phyloP scores from a whole-genome alignment of 2,888 invertebrate species.

The Synanthedon myopaeformis region DNA sequence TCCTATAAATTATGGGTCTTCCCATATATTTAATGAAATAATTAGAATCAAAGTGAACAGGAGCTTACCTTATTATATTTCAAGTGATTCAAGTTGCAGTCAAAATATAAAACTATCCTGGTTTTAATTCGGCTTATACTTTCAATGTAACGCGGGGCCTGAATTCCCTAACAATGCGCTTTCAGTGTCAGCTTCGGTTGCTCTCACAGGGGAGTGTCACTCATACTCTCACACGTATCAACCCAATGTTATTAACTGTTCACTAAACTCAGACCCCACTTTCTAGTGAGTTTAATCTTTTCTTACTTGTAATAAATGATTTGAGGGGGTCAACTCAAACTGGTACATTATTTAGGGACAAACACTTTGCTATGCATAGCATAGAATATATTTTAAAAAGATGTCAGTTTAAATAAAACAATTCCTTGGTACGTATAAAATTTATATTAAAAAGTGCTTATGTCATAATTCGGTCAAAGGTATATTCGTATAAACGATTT shows the following conservation, averaged over 20 bases:
- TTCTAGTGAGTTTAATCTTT: conserved; percentile 13
- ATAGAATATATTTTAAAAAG: conserved; percentile 32
- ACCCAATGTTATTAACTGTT: conserved; percentile 47
- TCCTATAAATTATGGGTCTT: no score
- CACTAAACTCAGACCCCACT: conserved; percentile 33
- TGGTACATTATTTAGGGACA: conserved; percentile 29
- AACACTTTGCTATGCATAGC: conserved; percentile 52
- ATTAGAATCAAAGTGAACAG: no score
- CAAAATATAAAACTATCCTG: no score
- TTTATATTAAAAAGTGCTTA: no score
- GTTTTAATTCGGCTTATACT: no score
- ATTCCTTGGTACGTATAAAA: no score
- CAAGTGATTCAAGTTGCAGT: no score
- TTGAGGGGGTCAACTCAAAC: conserved; percentile 16
- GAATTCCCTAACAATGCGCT: conserved; percentile 33
- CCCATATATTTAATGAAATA: no score
- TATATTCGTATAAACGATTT: no score
- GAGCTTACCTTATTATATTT: no score
- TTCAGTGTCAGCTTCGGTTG: conserved; percentile 39
- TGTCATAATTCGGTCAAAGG: no score
- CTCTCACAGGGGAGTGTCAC: conserved; percentile 58
- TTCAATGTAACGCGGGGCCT: neutral
- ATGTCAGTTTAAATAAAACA: no score
- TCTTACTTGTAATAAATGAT: neutral
- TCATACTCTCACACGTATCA: conserved; percentile 53